Evolutionary conservation across 2,888 invertebrate genomes (phyloP), one percentile per base, ranked within the genome.

Genomic region (Chalcis sispes): DNA sequence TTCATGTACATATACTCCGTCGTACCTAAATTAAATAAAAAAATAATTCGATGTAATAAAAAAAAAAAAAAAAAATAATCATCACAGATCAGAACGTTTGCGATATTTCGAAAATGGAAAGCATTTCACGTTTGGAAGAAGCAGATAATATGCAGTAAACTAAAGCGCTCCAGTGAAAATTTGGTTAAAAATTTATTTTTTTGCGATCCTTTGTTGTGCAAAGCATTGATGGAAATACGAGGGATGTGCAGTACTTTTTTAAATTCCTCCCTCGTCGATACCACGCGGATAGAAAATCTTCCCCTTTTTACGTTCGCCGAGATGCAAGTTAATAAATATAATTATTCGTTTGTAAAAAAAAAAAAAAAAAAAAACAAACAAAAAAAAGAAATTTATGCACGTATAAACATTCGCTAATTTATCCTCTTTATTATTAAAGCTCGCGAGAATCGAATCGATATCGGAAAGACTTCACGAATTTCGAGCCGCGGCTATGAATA

Each of bases 61-160:
- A 18, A 10, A 18, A 64, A 8, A 7, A 25, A 58, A 15, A 32
- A n/a, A 40, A 27, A 25, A 54, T 10, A 20, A 13, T 27, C 10
- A 15, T 5, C 32, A 15, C 86, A 92, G 90, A 93, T 95, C 58
- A 93, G 92, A 80, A 92, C 92, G 59, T 95, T 95, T 85, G 90
- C 89, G 58, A 89, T 92, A 32, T 95, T 93, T 83, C 91, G 93
- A 15, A 90, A 92, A 77, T 95, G 95, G 94, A 95, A 96, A 89
- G 93, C 94, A 0, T 95, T 96, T 86, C 94, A 93, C 83, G 92
- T 94, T 0, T 96, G 96, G 96, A 91, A 92, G 73, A 94, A 94
- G 86, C 92, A 93, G 18, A 92, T 97, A 32, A 89, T 92, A 48
- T 93, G 91, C 83, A 91, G 92, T 75, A 96, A 96, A 87, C 92